Evolutionary conservation across 2,113 vertebrate species (phyloP).

Genomic region (Corythoichthys haematopterus): DNA sequence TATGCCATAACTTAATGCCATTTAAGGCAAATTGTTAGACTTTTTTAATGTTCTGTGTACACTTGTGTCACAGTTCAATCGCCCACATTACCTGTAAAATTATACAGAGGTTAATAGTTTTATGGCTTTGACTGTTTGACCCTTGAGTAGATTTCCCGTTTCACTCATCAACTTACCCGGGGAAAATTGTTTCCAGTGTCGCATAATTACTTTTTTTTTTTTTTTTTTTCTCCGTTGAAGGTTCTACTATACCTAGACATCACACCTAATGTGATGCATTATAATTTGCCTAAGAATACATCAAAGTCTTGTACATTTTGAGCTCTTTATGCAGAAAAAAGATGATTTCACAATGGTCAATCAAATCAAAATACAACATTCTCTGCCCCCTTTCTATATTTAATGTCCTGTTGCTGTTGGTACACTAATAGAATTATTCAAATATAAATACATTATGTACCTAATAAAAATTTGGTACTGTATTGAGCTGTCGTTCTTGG

Average conservation of each 20-base stretch:
- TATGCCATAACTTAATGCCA: neutral
- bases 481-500: neutral
- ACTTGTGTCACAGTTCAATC: neutral
- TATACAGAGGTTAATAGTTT: neutral
- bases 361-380: no score
- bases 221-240: neutral
- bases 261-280: neutral
- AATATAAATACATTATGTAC: no score
- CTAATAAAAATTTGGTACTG: slow-evolving; percentile 11
- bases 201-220: neutral
- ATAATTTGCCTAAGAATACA: neutral
- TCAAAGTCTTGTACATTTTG: neutral
- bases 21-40: neutral
- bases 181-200: neutral
- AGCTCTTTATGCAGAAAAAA: no score
- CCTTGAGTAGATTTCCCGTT: neutral
- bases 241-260: neutral
- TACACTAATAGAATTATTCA: no score
- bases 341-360: no score
- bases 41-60: neutral
- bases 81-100: neutral
- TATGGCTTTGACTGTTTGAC: neutral
- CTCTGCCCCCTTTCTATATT: no score
- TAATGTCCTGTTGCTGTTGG: no score
- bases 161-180: neutral